Evolutionary conservation across 64 coral and sea anemone genomes (phyloP).

Genomic region (Montipora sp.): DNA sequence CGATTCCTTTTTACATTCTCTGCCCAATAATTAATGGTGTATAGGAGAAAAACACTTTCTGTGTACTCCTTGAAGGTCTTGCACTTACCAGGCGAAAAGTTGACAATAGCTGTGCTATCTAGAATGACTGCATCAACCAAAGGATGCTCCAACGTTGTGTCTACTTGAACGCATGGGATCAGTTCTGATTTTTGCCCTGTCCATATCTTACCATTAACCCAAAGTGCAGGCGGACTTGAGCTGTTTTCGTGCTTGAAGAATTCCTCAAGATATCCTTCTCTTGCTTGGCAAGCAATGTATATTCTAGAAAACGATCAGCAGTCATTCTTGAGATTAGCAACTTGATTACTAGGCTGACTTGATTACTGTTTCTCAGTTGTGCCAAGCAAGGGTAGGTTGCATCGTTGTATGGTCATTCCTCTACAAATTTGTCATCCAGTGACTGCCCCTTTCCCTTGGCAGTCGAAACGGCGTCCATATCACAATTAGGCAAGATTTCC

Average conservation of each 20-base stretch:
- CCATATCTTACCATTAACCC: slow-evolving; percentile 9
- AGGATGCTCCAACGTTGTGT: slow-evolving; percentile 5
- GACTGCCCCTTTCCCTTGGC: too few relatives aligned
- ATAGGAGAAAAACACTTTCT: slow-evolving; percentile 1
- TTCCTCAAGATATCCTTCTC: slow-evolving; percentile 7
- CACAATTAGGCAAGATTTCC: not conserved
- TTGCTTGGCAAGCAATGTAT: slow-evolving; percentile 37
- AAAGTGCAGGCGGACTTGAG: slow-evolving; percentile 30
- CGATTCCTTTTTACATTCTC: slow-evolving; percentile 45
- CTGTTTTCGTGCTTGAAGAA: slow-evolving; percentile 67
- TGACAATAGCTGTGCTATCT: slow-evolving; percentile 44
- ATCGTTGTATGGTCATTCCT: not conserved
- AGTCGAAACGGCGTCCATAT: too few relatives aligned
- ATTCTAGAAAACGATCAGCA: slow-evolving; percentile 37
- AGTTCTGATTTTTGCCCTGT: slow-evolving; percentile 60
- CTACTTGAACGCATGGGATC: not conserved
- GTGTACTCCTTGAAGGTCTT: slow-evolving; percentile 58
- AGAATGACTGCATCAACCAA: slow-evolving; percentile 33
- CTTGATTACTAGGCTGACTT: slow-evolving; percentile 37
- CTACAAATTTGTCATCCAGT: too few relatives aligned
- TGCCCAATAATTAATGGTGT: not conserved
- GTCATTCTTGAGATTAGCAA: slow-evolving; percentile 38
- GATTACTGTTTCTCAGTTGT: not conserved
- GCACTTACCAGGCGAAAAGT: slow-evolving; percentile 22
- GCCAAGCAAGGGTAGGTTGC: slow-evolving; percentile 35